Evolutionary conservation across 2,888 invertebrate species (phyloP).

Genomic region (Trichogramma evanescens): DNA sequence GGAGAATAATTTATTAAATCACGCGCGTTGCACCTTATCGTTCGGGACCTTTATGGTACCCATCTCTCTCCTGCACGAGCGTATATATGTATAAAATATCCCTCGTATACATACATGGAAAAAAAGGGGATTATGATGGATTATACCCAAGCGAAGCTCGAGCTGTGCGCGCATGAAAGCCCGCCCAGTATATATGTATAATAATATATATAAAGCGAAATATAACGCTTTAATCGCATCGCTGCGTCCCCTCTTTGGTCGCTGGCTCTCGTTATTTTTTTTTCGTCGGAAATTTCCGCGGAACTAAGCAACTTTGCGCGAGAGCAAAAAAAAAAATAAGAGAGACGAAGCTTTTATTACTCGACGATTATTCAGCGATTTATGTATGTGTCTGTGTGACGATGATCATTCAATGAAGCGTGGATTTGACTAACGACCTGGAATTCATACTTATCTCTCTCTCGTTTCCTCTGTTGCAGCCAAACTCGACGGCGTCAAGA

Average conservation of each 20-base stretch:
- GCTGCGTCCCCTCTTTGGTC: not conserved
- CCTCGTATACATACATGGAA: too few relatives aligned
- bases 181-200: too few relatives aligned
- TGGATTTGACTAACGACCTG: not conserved
- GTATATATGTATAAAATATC: too few relatives aligned
- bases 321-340: not conserved
- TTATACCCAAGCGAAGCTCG: too few relatives aligned
- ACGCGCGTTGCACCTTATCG: too few relatives aligned
- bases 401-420: not conserved
- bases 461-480: constrained; percentile 58
- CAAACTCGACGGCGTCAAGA: constrained; percentile 96
- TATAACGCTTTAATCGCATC: not conserved
- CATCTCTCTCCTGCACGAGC: too few relatives aligned
- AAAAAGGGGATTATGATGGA: too few relatives aligned
- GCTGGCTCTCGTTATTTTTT: not conserved
- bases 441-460: not conserved
- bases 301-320: not conserved
- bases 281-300: not conserved
- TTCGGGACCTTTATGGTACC: too few relatives aligned
- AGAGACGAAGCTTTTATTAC: not conserved
- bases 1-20: too few relatives aligned
- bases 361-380: not conserved
- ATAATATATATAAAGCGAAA: too few relatives aligned
- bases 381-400: not conserved
- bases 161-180: too few relatives aligned